Evolutionary conservation across 2,797 vertebrate species (phyloP).

Genomic region (Fringilla coelebs): DNA sequence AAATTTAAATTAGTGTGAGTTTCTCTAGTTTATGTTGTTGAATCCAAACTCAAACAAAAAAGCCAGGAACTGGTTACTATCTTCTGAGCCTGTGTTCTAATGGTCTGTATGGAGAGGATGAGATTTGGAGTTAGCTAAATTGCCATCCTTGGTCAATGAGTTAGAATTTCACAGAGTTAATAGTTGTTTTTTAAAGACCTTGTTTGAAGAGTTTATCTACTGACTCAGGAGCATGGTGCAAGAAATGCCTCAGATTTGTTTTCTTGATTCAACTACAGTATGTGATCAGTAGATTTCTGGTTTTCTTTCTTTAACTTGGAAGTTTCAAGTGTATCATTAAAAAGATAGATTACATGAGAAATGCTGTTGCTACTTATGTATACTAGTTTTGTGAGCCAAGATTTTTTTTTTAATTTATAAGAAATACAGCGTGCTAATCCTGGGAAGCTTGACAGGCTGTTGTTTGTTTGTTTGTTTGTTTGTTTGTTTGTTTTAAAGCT

Average conservation of each 20-base stretch:
- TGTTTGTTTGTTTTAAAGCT: not conserved
- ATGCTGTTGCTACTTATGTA: not conserved
- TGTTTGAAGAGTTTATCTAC: not conserved
- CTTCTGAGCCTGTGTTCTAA: not conserved
- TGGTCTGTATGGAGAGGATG: not conserved
- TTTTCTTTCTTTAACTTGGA: not conserved
- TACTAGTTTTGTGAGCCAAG: not conserved
- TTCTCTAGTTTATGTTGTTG: not conserved
- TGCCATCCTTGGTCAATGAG: not conserved
- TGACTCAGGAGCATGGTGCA: not conserved
- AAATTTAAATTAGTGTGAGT: not conserved
- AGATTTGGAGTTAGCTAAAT: not conserved
- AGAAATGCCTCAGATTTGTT: not conserved
- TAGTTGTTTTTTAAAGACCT: not conserved
- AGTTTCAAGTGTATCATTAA: not conserved
- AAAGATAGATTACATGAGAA: not conserved
- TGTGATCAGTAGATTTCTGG: not conserved
- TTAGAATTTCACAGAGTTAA: not conserved
- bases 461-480: not conserved
- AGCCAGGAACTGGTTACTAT: not conserved
- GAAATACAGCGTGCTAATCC: not conserved
- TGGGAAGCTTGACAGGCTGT: not conserved
- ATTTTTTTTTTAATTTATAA: not conserved
- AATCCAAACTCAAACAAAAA: not conserved
- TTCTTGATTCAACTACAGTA: not conserved